A percentile compares a stretch with the other conserved stretches of the same genome.
Conservation (phyloP, 1,140 invertebrate species). For the Drosophila miranda region DNA sequence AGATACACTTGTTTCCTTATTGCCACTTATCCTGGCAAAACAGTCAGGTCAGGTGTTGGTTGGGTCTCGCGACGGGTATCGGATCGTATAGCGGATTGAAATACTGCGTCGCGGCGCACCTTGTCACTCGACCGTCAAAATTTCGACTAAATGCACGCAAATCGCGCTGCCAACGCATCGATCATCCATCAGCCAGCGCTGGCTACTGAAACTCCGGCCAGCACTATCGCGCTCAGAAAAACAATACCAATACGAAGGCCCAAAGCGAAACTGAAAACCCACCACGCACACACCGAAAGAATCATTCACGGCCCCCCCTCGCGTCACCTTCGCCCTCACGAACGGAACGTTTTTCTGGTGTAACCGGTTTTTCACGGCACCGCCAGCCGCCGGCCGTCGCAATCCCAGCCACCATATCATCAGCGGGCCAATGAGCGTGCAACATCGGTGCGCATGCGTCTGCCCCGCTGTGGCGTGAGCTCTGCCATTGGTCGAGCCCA, state of each 20-base stretch:
- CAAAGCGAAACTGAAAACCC: slow-evolving; percentile 30
- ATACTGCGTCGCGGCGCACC: slow-evolving; percentile 57
- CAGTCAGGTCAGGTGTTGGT: slow-evolving; percentile 21
- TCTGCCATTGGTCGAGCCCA: slow-evolving; percentile 45
- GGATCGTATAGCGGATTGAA: slow-evolving; percentile 3
- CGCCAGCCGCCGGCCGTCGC: slow-evolving; percentile 15
- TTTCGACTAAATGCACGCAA: slow-evolving; percentile 75
- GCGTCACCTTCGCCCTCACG: slow-evolving; percentile 10
- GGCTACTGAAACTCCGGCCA: slow-evolving; percentile 34
- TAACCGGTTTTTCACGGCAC: slow-evolving; percentile 70
- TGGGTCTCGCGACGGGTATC: slow-evolving; percentile 22
- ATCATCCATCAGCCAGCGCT: slow-evolving; percentile 56
- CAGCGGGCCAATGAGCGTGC: slow-evolving; percentile 47
- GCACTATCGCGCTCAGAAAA: slow-evolving; percentile 1
- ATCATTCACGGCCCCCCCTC: slow-evolving; percentile 48
- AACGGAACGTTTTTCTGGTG: slow-evolving; percentile 74
- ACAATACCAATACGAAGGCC: slow-evolving; percentile 3
- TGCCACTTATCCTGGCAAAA: slow-evolving; percentile 14
- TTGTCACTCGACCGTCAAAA: slow-evolving; percentile 77
- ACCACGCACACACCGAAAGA: slow-evolving; percentile 26
- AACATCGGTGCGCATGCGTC: slow-evolving; percentile 58
- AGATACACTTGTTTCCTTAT: background rate
- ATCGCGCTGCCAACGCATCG: slow-evolving; percentile 62
- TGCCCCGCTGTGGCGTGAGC: background rate
- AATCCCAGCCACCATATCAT: slow-evolving; percentile 47